phyloP scores from a whole-genome alignment of 1,140 invertebrate species.

The Apis cerana region DNA sequence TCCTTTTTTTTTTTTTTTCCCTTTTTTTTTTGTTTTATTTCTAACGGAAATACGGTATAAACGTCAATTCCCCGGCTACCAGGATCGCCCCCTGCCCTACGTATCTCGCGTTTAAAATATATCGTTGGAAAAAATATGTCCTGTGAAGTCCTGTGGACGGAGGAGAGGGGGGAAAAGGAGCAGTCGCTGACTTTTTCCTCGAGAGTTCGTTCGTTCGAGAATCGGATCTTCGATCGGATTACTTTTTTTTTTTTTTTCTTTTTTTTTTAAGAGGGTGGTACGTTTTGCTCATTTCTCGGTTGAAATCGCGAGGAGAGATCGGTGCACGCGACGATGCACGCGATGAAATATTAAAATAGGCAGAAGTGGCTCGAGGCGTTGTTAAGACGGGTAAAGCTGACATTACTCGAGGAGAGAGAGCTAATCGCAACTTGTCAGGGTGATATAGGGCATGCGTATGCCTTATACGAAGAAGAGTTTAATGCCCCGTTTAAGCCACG shows the following conservation, averaged over 20 bases:
- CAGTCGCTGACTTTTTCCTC: too few species aligned
- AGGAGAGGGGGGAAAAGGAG: too few species aligned
- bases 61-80: not conserved
- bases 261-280: too few species aligned
- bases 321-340: slow-evolving; percentile 13
- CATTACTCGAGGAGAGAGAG: slow-evolving; percentile 10
- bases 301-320: slow-evolving; percentile 2
- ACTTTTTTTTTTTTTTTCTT: accelerated
- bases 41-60: slow-evolving; percentile 8
- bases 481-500: slow-evolving; percentile 74
- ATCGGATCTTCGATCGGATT: not conserved
- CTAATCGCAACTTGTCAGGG: slow-evolving; percentile 55
- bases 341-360: slow-evolving; percentile 38
- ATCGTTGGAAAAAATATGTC: too few species aligned
- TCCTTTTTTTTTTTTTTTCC: not conserved
- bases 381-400: slow-evolving; percentile 31
- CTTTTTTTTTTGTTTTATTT: not conserved
- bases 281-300: not conserved
- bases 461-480: slow-evolving; percentile 69
- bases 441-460: slow-evolving; percentile 54
- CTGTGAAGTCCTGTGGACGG: too few species aligned
- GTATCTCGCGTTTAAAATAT: not conserved
- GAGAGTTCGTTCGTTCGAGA: not conserved
- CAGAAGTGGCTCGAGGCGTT: slow-evolving; percentile 18
- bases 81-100: not conserved